phyloP scores from a whole-genome alignment of 2,797 vertebrate species.

The Diplodus puntazzo region DNA sequence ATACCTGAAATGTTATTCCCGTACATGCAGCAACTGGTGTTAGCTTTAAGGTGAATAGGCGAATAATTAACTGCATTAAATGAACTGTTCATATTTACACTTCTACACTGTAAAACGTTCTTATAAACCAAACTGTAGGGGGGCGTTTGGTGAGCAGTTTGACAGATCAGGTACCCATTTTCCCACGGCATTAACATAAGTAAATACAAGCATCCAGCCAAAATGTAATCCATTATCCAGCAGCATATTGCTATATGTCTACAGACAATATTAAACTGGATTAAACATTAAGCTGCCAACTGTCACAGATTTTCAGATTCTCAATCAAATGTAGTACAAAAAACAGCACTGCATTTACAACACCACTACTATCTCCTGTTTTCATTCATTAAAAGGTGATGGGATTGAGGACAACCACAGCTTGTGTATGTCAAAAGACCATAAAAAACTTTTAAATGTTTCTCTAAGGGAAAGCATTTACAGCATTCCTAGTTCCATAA shows the following conservation, averaged over 20 bases:
- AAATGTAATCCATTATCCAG: conserved; percentile 40
- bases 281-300: conserved; percentile 49
- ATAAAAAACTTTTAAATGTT: too few species aligned
- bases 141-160: neutral
- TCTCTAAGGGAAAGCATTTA: neutral
- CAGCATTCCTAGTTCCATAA: neutral
- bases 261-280: conserved; percentile 36
- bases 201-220: conserved; percentile 7
- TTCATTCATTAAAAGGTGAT: neutral
- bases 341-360: neutral
- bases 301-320: conserved; percentile 14
- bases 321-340: conserved; percentile 6
- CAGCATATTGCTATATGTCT: conserved; percentile 40
- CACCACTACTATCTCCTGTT: neutral
- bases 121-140: neutral
- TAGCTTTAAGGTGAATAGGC: too few species aligned
- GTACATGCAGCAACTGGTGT: neutral
- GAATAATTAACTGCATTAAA: too few species aligned
- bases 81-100: too few species aligned
- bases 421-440: neutral
- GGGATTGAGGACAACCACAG: neutral
- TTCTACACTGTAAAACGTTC: neutral
- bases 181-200: neutral
- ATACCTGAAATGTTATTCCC: neutral
- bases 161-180: neutral